Base-by-base conservation (phyloP, 92 coral and sea anemone genomes). In the Paragorgia papillata region DNA sequence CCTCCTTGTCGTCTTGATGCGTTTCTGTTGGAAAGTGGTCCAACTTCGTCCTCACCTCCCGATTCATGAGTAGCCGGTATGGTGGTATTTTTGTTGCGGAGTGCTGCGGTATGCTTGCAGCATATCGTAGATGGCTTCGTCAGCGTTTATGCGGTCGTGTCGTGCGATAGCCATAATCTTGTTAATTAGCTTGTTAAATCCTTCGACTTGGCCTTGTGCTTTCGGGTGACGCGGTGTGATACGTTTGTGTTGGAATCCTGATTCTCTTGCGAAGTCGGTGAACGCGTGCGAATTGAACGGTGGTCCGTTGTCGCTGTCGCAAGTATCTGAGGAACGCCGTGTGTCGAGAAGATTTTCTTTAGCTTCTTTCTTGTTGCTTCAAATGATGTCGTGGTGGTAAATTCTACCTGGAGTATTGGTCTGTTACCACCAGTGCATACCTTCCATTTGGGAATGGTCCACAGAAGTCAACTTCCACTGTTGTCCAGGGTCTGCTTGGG, bases 191-290 rank as follows among this genome's bases (percentile, higher is more conserved):
- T 37, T 37, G 43, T 37, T 37, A 18, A 53, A 48, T 9, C 80
- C 76, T 70, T 86, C 90, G 13, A 86, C 87, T 56, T 82, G 87
- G 33, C 90, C 90, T 58, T 82, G 84, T 41, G 87, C 84, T 50
- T 82, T 82, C 25, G 87, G 82, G 28, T 86, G 87, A 39, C 62
- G 61, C 9, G 83, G 81, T 29, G 87, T 86, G 57, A 86, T 46
- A 66, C 88, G 41, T 37, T 37, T 37, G 43, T 37, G 43, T 10
- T 37, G 4, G 43, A 37, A 37, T 4, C 43, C 43, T 4, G 69
- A 61, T 73, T 83, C 88, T 1, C 30, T 31, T 4, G 84, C 84
- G 26, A 86, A 49, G 4, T 65, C 39, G 14, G 20, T 62, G n/a
- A 86, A 83, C 1, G 71, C 87, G 28, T n/a, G 39, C 0, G 90